A percentile compares a stretch with the other conserved stretches of the same genome.
phyloP scores from a whole-genome alignment of 2,797 vertebrate species.

The Lepilemur ruficaudatus region DNA sequence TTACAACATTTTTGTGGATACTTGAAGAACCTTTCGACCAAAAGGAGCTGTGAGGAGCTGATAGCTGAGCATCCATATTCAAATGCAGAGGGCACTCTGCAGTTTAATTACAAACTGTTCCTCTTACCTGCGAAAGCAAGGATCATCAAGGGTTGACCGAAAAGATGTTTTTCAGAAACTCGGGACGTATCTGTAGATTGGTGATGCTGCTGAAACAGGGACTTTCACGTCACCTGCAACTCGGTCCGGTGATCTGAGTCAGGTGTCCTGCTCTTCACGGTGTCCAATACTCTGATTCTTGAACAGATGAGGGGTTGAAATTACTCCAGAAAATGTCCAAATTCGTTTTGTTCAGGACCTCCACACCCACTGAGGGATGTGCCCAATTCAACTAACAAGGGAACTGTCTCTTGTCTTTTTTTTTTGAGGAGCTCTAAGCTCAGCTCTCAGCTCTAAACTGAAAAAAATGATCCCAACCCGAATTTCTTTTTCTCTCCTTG shows the following conservation, averaged over 20 bases:
- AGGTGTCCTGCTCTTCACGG: background rate
- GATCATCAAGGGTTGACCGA: background rate
- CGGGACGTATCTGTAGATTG: background rate
- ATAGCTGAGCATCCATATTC: background rate
- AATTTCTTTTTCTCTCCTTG: background rate
- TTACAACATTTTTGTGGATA: too few species aligned
- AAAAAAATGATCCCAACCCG: background rate
- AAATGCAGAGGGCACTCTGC: background rate
- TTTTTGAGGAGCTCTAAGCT: background rate
- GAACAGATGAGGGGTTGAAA: background rate
- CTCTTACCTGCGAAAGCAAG: background rate
- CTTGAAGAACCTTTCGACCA: background rate
- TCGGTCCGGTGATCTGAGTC: rapidly evolving
- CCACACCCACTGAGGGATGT: background rate
- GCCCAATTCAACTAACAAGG: background rate
- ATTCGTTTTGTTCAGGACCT: background rate
- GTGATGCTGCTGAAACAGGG: background rate
- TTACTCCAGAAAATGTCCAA: background rate
- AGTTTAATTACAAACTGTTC: background rate
- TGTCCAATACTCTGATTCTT: background rate
- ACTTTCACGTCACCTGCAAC: background rate
- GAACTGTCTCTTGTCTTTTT: background rate
- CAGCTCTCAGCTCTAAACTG: background rate
- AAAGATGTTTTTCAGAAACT: background rate
- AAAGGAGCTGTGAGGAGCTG: background rate